Evolutionary conservation across 2,113 vertebrate genomes (phyloP).

Genomic region (Scomber japonicus): DNA sequence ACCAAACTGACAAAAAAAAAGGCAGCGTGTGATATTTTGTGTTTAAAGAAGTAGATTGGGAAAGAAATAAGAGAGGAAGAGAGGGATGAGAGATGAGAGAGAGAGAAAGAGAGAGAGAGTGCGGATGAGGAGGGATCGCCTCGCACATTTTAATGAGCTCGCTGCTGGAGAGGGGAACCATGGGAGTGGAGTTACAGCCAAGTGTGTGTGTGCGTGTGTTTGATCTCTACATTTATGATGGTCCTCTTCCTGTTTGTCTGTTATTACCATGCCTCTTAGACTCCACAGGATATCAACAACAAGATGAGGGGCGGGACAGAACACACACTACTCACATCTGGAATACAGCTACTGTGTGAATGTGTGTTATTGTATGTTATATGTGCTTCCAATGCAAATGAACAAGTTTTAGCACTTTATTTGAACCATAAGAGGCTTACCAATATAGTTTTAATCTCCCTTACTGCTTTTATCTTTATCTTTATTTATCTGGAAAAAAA

Average conservation of each 20-base stretch:
- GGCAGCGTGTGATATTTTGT: conserved; percentile 15
- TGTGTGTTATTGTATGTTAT: not conserved
- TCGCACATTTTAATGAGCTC: conserved; percentile 83
- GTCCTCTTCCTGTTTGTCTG: conserved; percentile 74
- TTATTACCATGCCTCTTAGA: conserved; percentile 61
- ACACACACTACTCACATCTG: conserved; percentile 67
- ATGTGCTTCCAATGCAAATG: not conserved
- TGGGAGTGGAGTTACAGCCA: conserved; percentile 62
- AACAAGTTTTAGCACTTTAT: not conserved
- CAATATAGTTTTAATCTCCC: not conserved
- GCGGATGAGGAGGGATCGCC: conserved; percentile 39
- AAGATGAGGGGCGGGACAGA: conserved; percentile 41
- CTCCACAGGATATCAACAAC: conserved; percentile 64
- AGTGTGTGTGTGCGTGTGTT: conserved; percentile 59
- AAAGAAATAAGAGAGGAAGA: conserved; percentile 42
- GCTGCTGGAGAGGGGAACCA: conserved; percentile 68
- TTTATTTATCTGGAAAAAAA: no score
- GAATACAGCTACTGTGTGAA: conserved; percentile 48
- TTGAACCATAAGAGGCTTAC: not conserved
- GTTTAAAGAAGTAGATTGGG: conserved; percentile 34
- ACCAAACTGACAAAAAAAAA: conserved; percentile 17
- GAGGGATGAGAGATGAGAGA: conserved; percentile 57
- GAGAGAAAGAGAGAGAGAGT: conserved; percentile 42
- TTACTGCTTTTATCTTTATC: accelerated
- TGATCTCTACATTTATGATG: conserved; percentile 70